Conservation (phyloP, 2,797 vertebrate genomes). For the Acrocephalus scirpaceus region DNA sequence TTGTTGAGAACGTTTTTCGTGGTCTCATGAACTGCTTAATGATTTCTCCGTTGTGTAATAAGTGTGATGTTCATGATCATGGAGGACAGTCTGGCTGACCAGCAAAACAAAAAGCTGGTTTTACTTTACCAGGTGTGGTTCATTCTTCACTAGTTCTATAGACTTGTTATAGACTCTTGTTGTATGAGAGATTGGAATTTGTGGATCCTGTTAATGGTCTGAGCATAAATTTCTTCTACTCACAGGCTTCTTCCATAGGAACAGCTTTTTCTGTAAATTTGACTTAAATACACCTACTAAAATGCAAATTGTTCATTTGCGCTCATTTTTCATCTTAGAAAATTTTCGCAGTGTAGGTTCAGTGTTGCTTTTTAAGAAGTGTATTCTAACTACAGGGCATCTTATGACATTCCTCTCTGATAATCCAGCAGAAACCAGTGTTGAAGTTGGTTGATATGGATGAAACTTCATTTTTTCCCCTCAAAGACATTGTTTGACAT, state of each 20-base stretch:
- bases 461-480: background rate
- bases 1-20: background rate
- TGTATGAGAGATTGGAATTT: background rate
- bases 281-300: background rate
- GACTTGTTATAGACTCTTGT: background rate
- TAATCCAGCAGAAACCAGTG: background rate
- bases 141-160: background rate
- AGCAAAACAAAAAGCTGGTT: background rate
- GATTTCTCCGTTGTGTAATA: background rate
- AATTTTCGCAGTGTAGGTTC: background rate
- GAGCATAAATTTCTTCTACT: background rate
- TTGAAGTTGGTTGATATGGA: background rate
- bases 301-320: background rate
- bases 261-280: background rate
- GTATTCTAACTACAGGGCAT: background rate
- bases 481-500: background rate
- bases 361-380: background rate
- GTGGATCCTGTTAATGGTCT: background rate
- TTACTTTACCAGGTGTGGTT: background rate
- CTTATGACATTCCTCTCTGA: background rate
- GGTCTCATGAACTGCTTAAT: background rate
- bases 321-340: background rate
- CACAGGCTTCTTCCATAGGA: background rate
- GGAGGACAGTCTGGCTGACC: background rate
- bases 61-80: accelerated